Evolutionary conservation across 2,797 vertebrate genomes (phyloP).

Genomic region (Ptychadena robeensis): DNA sequence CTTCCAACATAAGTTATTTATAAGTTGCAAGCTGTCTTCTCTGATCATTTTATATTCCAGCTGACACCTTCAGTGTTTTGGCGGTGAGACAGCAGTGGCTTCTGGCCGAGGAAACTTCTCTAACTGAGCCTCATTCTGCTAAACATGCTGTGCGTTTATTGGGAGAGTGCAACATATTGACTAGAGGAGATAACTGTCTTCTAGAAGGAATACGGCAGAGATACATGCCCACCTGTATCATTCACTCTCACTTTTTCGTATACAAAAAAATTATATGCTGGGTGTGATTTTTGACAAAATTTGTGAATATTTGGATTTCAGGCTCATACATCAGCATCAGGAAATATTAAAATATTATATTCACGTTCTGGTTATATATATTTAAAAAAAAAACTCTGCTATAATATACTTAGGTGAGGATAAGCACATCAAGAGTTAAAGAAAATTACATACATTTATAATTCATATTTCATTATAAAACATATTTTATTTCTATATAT

Average conservation of each 20-base stretch:
- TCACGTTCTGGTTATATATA: no score
- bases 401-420: no score
- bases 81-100: slow-evolving; percentile 56
- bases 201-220: slow-evolving; percentile 31
- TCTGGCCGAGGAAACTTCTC: slow-evolving; percentile 60
- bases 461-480: no score
- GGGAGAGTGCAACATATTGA: slow-evolving; percentile 39
- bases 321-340: background rate
- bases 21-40: slow-evolving; percentile 61
- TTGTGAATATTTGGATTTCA: background rate
- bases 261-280: background rate
- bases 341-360: no score
- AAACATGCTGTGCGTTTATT: slow-evolving; percentile 55
- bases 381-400: no score
- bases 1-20: slow-evolving; percentile 62
- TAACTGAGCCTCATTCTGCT: slow-evolving; percentile 59
- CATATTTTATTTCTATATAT: no score
- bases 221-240: slow-evolving; percentile 2
- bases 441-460: no score
- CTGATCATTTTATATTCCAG: slow-evolving; percentile 57
- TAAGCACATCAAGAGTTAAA: no score
- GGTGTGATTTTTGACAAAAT: background rate
- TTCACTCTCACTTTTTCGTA: background rate
- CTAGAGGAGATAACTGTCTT: slow-evolving; percentile 45
- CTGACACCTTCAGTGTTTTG: slow-evolving; percentile 56